Evolutionary conservation across 2,888 invertebrate genomes (phyloP), one percentile per base, ranked within the genome.

Genomic region (Lasiommata megera): DNA sequence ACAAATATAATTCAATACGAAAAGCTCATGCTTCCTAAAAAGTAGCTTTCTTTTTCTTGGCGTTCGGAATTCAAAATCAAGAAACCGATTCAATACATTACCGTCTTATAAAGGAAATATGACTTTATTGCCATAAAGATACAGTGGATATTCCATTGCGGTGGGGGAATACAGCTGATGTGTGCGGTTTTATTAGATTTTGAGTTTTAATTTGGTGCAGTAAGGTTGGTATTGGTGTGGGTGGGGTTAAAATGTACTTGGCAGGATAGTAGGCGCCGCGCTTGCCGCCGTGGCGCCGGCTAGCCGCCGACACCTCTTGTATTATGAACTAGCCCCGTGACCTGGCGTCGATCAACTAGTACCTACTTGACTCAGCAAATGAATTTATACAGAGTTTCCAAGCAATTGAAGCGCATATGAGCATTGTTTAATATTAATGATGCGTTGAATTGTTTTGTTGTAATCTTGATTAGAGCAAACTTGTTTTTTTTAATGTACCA

Each of bases 301-400:
- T 77, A 74, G 89, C 85, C 89, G 88, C 86, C 82, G 78, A 84
- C 88, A 87, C 88, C 87, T 89, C 86, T 86, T 87, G 87, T 88
- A 87, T 88, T 88, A 88, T 88, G 87, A 81, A 88, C 88, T 88
- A 88, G 88, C 83, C 85, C 74, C 80, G 84, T 85, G 87, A 89
- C 88, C 88, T 77, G 88, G 77, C 87, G 82, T 82, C 84, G 86
- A 87, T 87, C 88, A 86, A 86, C 84, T 84, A 77, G 79, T 82
- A 84, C n/a, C n/a, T n/a, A n/a, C 85, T 88, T 85, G 82, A 85
- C 82, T 84, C 80, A 72, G 74, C 81, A 82, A 83, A 79, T 75
- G 70, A 76, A 80, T 73, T 73, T 62, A 78, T 80, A 80, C 78
- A 68, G 74, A 79, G 73, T 80, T 82, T 76, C 78, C 73, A 80